Percentiles rank a stretch among this genome's conserved stretches.
phyloP scores from a whole-genome alignment of 1,140 invertebrate species.

The Hylaeus volcanicus region DNA sequence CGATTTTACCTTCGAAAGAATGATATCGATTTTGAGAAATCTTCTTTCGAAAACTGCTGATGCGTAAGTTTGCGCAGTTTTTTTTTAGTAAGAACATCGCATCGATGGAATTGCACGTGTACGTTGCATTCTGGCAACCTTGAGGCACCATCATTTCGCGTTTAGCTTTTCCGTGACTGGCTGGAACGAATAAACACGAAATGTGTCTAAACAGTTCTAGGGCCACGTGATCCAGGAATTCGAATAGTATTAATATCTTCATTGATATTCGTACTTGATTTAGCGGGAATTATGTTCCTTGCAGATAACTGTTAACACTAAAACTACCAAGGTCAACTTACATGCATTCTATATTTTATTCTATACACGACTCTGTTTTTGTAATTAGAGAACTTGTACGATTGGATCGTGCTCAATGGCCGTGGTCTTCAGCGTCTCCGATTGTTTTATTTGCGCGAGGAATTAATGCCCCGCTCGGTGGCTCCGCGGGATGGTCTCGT shows the following conservation, averaged over 20 bases:
- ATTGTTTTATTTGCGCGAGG: background rate
- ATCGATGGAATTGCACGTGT: background rate
- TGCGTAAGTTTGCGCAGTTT: background rate
- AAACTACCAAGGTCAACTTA: too few relatives aligned
- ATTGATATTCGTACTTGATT: too few relatives aligned
- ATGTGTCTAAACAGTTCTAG: slow-evolving; percentile 4
- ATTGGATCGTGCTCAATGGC: too few relatives aligned
- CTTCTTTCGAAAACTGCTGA: background rate
- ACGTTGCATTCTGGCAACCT: slow-evolving; percentile 4
- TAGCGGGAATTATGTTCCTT: too few relatives aligned
- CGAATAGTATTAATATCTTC: too few relatives aligned
- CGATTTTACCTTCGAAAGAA: background rate
- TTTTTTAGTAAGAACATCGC: background rate
- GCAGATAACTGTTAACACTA: too few relatives aligned
- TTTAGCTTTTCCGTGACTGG: background rate
- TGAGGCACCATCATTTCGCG: slow-evolving; percentile 9
- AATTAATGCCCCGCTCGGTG: background rate
- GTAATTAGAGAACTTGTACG: too few relatives aligned
- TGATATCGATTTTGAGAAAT: background rate
- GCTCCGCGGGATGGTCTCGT: background rate
- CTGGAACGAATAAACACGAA: slow-evolving; percentile 14
- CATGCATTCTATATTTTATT: too few relatives aligned
- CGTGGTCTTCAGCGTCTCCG: background rate
- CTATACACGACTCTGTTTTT: too few relatives aligned
- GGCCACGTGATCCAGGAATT: too few relatives aligned